A percentile compares a stretch with the other conserved stretches of the same genome.
phyloP scores from a whole-genome alignment of 2,113 vertebrate species.

The Stictonetta naevosa region DNA sequence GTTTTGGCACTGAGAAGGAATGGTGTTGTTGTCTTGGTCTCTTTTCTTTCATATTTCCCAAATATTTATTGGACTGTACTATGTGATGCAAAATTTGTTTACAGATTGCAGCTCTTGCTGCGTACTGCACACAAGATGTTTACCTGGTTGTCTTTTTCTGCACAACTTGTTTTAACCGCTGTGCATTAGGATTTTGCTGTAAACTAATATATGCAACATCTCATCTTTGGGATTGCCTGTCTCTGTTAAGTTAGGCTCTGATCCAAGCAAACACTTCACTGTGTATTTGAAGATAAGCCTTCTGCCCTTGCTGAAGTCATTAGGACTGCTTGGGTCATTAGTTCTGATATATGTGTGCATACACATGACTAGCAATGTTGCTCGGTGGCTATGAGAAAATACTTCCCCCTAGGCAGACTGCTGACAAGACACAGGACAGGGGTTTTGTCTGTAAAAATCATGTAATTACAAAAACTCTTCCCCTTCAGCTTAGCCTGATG shows the following conservation, averaged over 20 bases:
- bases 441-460: conserved; percentile 1
- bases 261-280: background rate
- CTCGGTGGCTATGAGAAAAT: background rate
- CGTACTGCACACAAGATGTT: background rate
- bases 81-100: background rate
- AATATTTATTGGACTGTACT: background rate
- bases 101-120: background rate
- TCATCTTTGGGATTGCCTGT: background rate
- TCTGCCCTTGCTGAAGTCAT: background rate
- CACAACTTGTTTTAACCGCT: background rate
- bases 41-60: background rate
- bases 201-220: background rate
- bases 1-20: background rate
- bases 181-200: background rate
- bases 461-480: conserved; percentile 28
- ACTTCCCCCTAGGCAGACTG: background rate
- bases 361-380: background rate
- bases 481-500: conserved; percentile 47
- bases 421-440: background rate
- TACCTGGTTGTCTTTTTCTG: background rate
- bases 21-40: background rate
- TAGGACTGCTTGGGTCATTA: background rate
- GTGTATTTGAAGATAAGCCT: background rate
- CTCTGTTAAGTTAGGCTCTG: background rate
- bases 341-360: background rate